Base-by-base conservation (phyloP, 2,888 invertebrate species). In the Mantis religiosa region DNA sequence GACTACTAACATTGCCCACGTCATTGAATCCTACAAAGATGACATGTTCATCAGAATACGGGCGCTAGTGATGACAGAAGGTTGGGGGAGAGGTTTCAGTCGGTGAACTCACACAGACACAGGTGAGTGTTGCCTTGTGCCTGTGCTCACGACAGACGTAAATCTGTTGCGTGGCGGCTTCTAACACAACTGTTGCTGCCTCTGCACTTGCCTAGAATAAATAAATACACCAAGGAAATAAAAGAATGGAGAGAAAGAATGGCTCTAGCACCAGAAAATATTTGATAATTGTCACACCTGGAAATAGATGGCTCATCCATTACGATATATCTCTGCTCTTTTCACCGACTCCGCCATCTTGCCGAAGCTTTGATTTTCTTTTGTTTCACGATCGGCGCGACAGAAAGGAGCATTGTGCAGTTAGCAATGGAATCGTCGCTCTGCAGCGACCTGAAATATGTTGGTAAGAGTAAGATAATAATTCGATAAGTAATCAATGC, bases 201-300 rank as follows among this genome's bases (percentile, higher is more conserved):
- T 41, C 12, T 41, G 54, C 54, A 20, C 54, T 71, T 71, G 54
- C 54, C 54, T 71, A 25, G 54, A 71, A 71, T 71, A 71, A 71
- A 71, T 25, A 71, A 71, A 71, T 71, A 71, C 54, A 71, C 54
- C 54, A 20, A 71, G 25, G 54, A 71, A 71, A 71, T 15, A 71
- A 71, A 71, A 71, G 20, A 4, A 71, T 15, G 1, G 6, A 71
- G 25, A 71, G 54, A 71, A 71, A 71, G 54, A 71, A 71, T 71
- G 54, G 54, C 54, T 71, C 54, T 71, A 71, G 54, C 54, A 25
- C 54, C 54, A 71, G 54, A 71, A 87, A 87, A 82, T 82, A 87
- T 82, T 87, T 30, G 82, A 87, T 87, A 87, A 87, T 87, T 41
- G 82, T 87, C 87, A 82, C 25, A 34, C 34, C 41, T n/a, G 30